These are phyloP conservation scores for Anguilla obscura DNA, from an alignment of 2,797 vertebrate species.

Conservation along the genomic window DNA sequence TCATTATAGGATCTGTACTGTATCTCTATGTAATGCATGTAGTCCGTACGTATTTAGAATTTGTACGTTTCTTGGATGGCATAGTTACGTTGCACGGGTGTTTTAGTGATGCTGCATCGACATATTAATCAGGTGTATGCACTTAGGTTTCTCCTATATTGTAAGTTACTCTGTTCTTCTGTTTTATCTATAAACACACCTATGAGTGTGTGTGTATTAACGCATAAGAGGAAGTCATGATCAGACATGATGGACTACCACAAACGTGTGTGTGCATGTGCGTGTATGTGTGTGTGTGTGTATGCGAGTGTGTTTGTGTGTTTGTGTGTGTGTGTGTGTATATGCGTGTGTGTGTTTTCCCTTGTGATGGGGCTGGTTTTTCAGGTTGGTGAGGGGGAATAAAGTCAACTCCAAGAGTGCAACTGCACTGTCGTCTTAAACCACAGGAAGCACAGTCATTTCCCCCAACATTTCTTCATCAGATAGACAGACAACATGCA, in stretches of 20 bases:
- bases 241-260: neutral
- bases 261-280: neutral
- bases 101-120: too few relatives aligned
- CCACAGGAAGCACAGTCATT: constrained; percentile 46
- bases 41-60: too few relatives aligned
- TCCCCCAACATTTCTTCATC: constrained; percentile 32
- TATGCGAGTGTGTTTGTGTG: constrained; percentile 16
- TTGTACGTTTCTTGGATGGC: too few relatives aligned
- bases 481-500: neutral
- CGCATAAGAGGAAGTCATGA: neutral
- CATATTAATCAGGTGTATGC: too few relatives aligned
- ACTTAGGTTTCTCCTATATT: too few relatives aligned
- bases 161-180: too few relatives aligned
- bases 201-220: too few relatives aligned
- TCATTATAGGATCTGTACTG: too few relatives aligned
- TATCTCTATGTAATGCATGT: too few relatives aligned
- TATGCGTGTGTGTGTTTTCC: neutral
- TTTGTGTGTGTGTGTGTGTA: neutral
- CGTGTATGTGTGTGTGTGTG: neutral
- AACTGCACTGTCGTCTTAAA: constrained; percentile 21
- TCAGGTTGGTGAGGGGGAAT: neutral
- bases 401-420: neutral
- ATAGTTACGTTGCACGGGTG: too few relatives aligned
- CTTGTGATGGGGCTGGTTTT: constrained; percentile 13
- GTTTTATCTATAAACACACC: too few relatives aligned